Base-by-base conservation (phyloP, 2,113 vertebrate species). In the Gasterosteus aculeatus region DNA sequence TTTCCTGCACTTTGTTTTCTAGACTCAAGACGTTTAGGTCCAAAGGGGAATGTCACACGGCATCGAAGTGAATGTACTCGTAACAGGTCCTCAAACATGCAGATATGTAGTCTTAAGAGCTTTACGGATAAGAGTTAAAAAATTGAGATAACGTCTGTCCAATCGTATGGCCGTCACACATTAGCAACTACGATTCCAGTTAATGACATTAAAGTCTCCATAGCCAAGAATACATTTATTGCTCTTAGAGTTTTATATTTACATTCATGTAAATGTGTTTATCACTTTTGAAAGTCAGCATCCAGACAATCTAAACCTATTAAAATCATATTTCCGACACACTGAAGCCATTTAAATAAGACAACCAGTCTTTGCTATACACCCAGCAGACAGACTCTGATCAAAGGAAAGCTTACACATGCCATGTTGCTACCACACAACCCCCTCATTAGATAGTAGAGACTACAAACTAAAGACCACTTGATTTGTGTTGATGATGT, bases 401-500 rank as follows among this genome's bases (percentile, higher is more conserved):
- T 39, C 22, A 54, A 57, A 51, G 10, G 49, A 44, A 35, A 51
- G 46, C 29, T 69, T 19, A n/a, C 60, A 60, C 29, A 62, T 2
- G 7, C 26, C 31, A 35, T 60, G 61, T 58, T 70, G 54, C 29
- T 72, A 46, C 53, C 49, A 59, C 26, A 60, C 35, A 73, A 35
- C 3, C 54, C 2, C 26, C 53, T 5, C 0, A 66, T 57, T 65
- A 61, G 65, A 53, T 10, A 22, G n/a, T 33, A 62, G 44, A 11
- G 6, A 58, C 42, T 12, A 46, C 31, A 75, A 69, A 69, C 61
- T 57, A 35, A 58, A 75, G 68, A 79, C 80, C 63, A 81, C 59
- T 69, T 77, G 61, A 86, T 86, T 79, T 70, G 53, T 47, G 31
- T 75, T 76, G 31, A 70, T 29, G 33, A 78, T 75, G 69, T 72